phyloP scores from a whole-genome alignment of 2,113 vertebrate genomes.

The Campylomormyrus tamandua region DNA sequence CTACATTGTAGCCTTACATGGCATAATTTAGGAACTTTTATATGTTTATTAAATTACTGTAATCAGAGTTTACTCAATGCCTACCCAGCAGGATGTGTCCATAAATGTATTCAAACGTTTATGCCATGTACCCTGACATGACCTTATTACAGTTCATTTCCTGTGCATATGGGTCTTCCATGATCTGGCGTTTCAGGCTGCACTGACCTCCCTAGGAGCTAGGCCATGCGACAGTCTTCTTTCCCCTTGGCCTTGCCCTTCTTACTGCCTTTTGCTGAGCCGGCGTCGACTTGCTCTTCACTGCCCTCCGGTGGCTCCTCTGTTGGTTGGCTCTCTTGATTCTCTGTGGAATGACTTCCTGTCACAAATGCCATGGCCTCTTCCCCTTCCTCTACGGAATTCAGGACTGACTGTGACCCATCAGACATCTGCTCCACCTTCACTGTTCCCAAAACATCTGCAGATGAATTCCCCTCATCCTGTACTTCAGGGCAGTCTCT shows the following conservation, averaged over 20 bases:
- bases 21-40: neutral
- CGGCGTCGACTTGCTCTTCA: conserved; percentile 45
- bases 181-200: neutral
- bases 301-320: conserved; percentile 20
- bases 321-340: neutral
- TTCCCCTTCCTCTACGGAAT: conserved; percentile 25
- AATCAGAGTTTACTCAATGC: neutral
- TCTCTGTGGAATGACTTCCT: neutral
- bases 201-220: conserved; percentile 23
- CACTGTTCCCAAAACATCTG: neutral
- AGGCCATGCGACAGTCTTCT: conserved; percentile 81
- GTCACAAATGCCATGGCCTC: conserved; percentile 19
- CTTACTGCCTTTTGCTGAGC: conserved; percentile 47
- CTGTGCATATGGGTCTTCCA: neutral
- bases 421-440: conserved; percentile 16
- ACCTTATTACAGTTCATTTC: neutral
- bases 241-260: conserved; percentile 68
- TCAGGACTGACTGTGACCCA: neutral
- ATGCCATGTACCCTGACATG: neutral
- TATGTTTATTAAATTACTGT: neutral
- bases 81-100: neutral
- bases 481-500: neutral
- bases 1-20: neutral
- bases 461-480: neutral
- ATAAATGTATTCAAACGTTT: neutral